Evolutionary conservation across 1,140 invertebrate genomes (phyloP).

Genomic region (Belonocnema kinseyi): DNA sequence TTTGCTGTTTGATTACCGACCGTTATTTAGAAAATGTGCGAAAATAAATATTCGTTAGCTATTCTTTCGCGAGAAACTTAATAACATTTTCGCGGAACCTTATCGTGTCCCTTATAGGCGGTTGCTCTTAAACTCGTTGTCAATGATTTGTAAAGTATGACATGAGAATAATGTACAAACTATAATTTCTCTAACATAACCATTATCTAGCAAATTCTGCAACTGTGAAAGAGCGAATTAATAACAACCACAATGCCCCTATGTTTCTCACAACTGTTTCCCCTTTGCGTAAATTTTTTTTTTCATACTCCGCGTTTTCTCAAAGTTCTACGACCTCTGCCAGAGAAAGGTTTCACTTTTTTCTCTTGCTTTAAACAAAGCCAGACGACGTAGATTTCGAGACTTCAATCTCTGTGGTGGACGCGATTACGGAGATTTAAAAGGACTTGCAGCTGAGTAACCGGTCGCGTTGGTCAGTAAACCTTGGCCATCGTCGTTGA

Average conservation of each 20-base stretch:
- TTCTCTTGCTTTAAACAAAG: conserved; percentile 19
- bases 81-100: no score
- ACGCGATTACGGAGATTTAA: conserved; percentile 63
- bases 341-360: not conserved
- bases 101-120: no score
- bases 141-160: no score
- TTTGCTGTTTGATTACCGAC: no score
- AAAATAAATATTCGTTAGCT: no score
- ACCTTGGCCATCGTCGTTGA: conserved; percentile 58
- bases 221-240: not conserved
- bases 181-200: no score
- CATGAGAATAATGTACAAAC: no score
- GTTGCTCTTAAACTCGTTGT: no score
- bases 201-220: not conserved
- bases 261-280: conserved; percentile 13
- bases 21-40: no score
- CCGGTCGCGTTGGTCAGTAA: conserved; percentile 60
- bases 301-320: not conserved
- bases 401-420: conserved; percentile 50
- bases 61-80: no score
- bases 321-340: conserved; percentile 10
- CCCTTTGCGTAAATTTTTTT: not conserved
- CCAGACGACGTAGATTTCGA: conserved; percentile 38
- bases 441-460: conserved; percentile 59
- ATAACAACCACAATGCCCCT: not conserved